phyloP scores from a whole-genome alignment of 1,140 invertebrate species.

The Zaprionus nigranus region DNA sequence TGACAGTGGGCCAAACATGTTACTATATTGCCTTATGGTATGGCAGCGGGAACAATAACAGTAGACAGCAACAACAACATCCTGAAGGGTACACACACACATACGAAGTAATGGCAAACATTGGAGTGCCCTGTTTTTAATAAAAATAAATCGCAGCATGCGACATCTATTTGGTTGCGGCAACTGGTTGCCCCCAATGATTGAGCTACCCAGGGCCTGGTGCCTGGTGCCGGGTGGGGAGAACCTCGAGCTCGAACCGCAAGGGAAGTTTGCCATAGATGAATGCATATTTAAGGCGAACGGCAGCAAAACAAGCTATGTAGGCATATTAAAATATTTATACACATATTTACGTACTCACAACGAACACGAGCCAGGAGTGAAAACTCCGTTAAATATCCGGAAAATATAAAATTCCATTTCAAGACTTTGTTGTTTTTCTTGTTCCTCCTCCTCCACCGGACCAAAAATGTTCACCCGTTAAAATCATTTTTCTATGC shows the following conservation, averaged over 20 bases:
- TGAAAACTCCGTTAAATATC: not conserved
- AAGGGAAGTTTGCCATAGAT: slow-evolving; percentile 6
- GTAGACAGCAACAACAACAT: slow-evolving; percentile 6
- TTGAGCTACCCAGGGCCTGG: slow-evolving; percentile 8
- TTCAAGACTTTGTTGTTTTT: slow-evolving; percentile 6
- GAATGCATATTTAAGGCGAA: slow-evolving; percentile 4
- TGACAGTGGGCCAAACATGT: slow-evolving; percentile 21
- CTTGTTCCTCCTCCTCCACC: not conserved
- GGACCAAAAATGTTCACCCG: not conserved
- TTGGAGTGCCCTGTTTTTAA: slow-evolving; percentile 39
- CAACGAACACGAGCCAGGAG: not conserved
- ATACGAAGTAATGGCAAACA: slow-evolving; percentile 15
- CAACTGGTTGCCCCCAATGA: slow-evolving; percentile 39
- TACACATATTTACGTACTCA: slow-evolving; percentile 30
- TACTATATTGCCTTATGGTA: slow-evolving; percentile 13
- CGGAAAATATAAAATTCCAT: slow-evolving; percentile 5
- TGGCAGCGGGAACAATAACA: slow-evolving; percentile 33
- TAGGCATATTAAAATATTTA: slow-evolving; percentile 53
- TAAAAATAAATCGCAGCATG: slow-evolving; percentile 55
- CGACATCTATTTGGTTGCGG: slow-evolving; percentile 24
- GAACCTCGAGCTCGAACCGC: not conserved
- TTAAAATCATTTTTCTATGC: not conserved
- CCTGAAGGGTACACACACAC: slow-evolving; percentile 12
- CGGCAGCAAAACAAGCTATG: slow-evolving; percentile 21
- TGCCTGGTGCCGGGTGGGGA: not conserved